phyloP scores from a whole-genome alignment of 2,113 vertebrate species.

The Paradisaea rubra region DNA sequence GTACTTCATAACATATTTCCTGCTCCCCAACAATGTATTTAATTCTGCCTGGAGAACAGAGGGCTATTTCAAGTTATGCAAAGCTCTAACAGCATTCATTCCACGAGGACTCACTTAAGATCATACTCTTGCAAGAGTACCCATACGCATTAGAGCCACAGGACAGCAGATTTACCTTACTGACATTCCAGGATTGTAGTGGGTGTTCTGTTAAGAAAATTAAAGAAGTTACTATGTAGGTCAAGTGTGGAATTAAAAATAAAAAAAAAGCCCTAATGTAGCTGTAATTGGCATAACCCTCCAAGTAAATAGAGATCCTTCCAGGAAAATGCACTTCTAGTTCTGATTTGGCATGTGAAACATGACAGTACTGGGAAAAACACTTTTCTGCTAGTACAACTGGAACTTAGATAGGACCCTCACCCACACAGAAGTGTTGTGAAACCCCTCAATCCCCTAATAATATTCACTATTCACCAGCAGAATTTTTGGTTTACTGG shows the following conservation, averaged over 20 bases:
- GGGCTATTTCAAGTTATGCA: background rate
- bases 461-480: background rate
- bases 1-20: background rate
- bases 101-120: background rate
- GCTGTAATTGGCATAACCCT: constrained; percentile 1
- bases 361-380: background rate
- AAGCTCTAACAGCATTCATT: background rate
- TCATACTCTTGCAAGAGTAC: background rate
- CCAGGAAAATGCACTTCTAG: constrained; percentile 33
- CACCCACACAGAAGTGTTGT: background rate
- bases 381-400: background rate
- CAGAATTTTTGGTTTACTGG: background rate
- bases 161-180: background rate
- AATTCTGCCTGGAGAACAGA: background rate
- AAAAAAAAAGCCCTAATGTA: background rate
- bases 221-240: background rate
- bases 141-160: background rate
- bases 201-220: background rate
- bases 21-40: background rate
- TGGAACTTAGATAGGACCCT: background rate
- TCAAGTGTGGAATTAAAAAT: background rate
- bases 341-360: background rate
- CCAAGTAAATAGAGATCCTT: constrained; percentile 21
- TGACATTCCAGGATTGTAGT: background rate
- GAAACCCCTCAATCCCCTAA: background rate